Percentiles rank a stretch among this genome's conserved stretches.
phyloP scores from a whole-genome alignment of 1,140 invertebrate genomes.

The Drosophila miranda region DNA sequence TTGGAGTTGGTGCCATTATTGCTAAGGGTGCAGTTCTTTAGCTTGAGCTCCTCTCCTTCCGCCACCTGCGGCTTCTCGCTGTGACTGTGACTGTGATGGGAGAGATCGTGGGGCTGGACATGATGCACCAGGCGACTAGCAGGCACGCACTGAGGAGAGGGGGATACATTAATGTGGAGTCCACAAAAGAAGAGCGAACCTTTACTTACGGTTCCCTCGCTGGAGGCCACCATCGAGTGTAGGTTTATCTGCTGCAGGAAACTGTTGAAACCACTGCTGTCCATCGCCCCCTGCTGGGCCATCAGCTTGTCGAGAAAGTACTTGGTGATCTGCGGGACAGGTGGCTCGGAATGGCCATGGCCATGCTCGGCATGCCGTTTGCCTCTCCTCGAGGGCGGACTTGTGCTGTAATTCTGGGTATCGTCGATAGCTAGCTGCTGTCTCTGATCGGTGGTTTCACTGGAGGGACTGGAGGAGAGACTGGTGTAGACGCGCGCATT shows the following conservation, averaged over 20 bases:
- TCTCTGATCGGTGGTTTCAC: slow-evolving; percentile 69
- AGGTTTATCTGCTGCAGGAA: slow-evolving; percentile 86
- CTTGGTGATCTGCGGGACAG: slow-evolving; percentile 61
- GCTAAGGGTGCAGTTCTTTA: slow-evolving; percentile 43
- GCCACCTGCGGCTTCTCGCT: slow-evolving; percentile 5
- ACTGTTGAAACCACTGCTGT: slow-evolving; percentile 83
- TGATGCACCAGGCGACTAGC: slow-evolving; percentile 64
- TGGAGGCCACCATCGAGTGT: slow-evolving; percentile 83
- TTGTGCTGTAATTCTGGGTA: slow-evolving; percentile 69
- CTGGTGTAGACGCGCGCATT: slow-evolving; percentile 62
- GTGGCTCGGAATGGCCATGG: slow-evolving; percentile 12
- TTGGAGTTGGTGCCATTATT: slow-evolving; percentile 32
- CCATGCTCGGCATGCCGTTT: slow-evolving; percentile 71
- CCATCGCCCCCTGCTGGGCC: slow-evolving; percentile 74
- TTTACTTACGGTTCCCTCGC: slow-evolving; percentile 83
- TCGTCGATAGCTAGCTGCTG: slow-evolving; percentile 61
- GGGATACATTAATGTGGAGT: slow-evolving; percentile 29
- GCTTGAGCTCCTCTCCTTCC: slow-evolving; percentile 12
- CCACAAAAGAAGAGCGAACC: background rate
- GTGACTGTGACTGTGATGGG: slow-evolving; percentile 53
- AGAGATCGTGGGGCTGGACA: slow-evolving; percentile 62
- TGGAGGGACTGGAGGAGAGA: slow-evolving; percentile 64
- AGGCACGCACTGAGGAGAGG: slow-evolving; percentile 50
- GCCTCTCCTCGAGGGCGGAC: slow-evolving; percentile 62
- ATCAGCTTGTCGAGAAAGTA: slow-evolving; percentile 83